Base-by-base conservation (phyloP, 1,140 invertebrate genomes). In the Coenobita brevimanus region DNA sequence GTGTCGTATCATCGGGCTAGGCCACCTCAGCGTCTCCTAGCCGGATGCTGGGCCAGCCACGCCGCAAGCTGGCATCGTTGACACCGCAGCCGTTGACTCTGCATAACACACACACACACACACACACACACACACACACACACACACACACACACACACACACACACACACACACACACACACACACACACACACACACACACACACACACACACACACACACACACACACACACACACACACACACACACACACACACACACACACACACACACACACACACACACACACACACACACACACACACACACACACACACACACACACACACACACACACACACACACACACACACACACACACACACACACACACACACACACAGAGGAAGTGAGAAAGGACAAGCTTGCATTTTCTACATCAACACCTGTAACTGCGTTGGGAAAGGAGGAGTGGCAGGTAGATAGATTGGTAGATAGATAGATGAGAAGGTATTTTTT, bases 261-360 rank as follows among this genome's bases (percentile, higher is more conserved):
- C 60, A 62, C 60, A 62, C 60, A 62, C 60, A 62, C 60, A 62
- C 15, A 62, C 60, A 62, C 60, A 62, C 60, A 62, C 60, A 62
- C 60, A 62, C 60, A 62, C 60, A 62, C 60, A 62, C 60, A 62
- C 60, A 62, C 60, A 62, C 15, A 62, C 60, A 62, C 60, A 62
- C 60, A 62, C 60, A 62, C 60, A 62, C 15, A 62, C 60, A 62
- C 60, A 62, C 60, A 62, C 60, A 62, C 60, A 62, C 60, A 62
- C 60, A 62, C 60, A 33, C 69, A 71, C 69, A 33, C 69, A 71
- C 69, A 33, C 69, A 71, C 69, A 33, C 69, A 71, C 69, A 33
- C 69, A 62, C 60, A 62, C 60, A 62, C 3, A 62, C 60, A 62
- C 60, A 62, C 3, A 62, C 17, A 62, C 30, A 10, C 30, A 71